Evolutionary conservation across 1,140 invertebrate species (phyloP).

Genomic region (Sycophaga agraensis): DNA sequence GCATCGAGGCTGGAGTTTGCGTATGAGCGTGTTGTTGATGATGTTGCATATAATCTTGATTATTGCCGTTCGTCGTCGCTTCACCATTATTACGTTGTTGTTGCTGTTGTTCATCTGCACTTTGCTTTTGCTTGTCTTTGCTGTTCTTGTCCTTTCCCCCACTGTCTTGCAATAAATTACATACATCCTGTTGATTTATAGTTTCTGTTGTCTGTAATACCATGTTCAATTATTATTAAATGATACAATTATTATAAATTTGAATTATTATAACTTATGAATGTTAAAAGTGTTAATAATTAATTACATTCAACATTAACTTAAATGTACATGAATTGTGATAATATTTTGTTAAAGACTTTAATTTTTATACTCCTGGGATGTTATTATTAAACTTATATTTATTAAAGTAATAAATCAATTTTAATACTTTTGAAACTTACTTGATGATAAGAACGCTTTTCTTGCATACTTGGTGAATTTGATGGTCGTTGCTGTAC

Average conservation of each 20-base stretch:
- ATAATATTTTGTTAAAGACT: no score
- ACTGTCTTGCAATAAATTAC: conserved; percentile 52
- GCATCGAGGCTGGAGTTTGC: conserved; percentile 57
- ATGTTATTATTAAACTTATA: no score
- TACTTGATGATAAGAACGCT: conserved; percentile 56
- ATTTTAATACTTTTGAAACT: no score
- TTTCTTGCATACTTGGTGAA: conserved; percentile 55
- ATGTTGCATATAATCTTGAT: conserved; percentile 55
- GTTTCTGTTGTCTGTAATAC: conserved; percentile 44
- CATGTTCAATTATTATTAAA: no score
- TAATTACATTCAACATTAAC: no score
- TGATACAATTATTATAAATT: no score
- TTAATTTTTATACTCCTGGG: no score
- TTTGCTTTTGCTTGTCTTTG: conserved; percentile 55
- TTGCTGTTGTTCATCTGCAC: conserved; percentile 53
- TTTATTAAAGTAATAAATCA: no score
- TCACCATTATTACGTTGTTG: conserved; percentile 37
- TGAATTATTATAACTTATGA: no score
- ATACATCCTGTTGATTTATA: conserved; percentile 55
- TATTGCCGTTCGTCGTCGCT: conserved; percentile 43
- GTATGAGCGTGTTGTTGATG: conserved; percentile 58
- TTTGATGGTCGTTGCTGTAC: conserved; percentile 54
- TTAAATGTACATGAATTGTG: no score
- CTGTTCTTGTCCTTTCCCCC: conserved; percentile 17
- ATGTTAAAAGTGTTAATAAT: no score